Percentiles rank a stretch among this genome's conserved stretches.
Evolutionary conservation across 1,140 invertebrate genomes (phyloP).

Genomic region (Polyergus mexicanus): DNA sequence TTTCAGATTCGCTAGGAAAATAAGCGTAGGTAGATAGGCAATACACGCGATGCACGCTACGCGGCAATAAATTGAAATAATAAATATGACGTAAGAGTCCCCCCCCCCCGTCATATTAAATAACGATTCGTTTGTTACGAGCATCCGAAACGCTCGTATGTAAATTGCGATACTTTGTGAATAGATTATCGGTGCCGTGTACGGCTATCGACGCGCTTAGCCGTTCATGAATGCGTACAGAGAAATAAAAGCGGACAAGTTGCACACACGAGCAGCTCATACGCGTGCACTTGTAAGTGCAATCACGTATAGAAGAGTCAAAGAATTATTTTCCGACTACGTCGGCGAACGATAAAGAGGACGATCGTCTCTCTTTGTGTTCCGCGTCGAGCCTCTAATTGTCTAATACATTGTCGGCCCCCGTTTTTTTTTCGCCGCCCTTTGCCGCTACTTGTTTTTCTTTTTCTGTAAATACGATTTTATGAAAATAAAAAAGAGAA

Average conservation of each 20-base stretch:
- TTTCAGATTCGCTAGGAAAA: conserved; percentile 24
- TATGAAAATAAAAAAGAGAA: not conserved
- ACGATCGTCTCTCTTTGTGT: conserved; percentile 2
- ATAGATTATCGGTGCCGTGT: not conserved
- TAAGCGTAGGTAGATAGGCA: not conserved
- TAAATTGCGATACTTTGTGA: conserved; percentile 18
- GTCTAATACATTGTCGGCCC: not conserved
- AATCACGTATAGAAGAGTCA: conserved; percentile 1
- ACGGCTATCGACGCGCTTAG: not conserved
- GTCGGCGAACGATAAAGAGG: not conserved
- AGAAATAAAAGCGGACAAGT: conserved; percentile 33
- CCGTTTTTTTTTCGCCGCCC: not conserved
- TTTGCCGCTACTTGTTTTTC: too few relatives aligned
- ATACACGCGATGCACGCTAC: conserved; percentile 39
- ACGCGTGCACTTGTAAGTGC: conserved; percentile 26
- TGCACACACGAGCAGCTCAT: not conserved
- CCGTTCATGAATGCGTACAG: not conserved
- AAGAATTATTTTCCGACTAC: conserved; percentile 31
- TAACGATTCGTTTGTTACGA: conserved; percentile 6
- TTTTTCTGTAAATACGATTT: not conserved
- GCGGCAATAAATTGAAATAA: conserved; percentile 45
- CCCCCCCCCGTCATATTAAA: conserved; percentile 22
- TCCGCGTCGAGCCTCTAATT: not conserved
- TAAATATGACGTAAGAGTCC: conserved; percentile 50
- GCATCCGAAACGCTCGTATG: conserved; percentile 12